These are phyloP conservation scores for Chionomys nivalis DNA, from an alignment of 2,113 vertebrate genomes.

Conservation along the genomic window DNA sequence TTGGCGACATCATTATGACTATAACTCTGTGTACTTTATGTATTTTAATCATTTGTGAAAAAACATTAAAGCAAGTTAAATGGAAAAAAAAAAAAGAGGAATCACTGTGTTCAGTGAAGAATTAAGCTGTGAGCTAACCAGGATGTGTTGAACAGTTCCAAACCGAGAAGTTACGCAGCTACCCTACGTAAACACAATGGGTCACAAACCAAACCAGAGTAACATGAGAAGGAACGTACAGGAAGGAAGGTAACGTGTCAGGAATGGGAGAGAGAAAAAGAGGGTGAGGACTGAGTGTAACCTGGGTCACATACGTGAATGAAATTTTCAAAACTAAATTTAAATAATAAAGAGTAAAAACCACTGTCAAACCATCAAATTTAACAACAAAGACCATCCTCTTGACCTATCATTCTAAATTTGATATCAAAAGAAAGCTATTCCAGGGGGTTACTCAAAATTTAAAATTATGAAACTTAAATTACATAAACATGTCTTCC, in stretches of 20 bases:
- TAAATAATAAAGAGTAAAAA: neutral
- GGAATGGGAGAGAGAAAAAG: too few species aligned
- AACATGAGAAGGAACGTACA: neutral
- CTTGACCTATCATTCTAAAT: neutral
- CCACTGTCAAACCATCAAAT: neutral
- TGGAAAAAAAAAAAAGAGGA: too few species aligned
- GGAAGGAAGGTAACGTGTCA: neutral
- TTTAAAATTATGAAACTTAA: conserved; percentile 30
- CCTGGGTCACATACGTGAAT: neutral
- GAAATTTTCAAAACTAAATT: neutral
- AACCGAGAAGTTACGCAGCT: neutral
- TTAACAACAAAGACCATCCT: neutral
- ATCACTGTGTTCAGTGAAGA: too few species aligned
- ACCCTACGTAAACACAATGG: neutral
- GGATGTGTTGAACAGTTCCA: neutral
- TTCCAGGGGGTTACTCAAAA: neutral
- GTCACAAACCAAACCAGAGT: too few species aligned
- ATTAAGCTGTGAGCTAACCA: neutral
- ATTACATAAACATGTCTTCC: conserved; percentile 10
- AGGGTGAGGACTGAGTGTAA: too few species aligned
- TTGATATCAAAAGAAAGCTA: neutral
- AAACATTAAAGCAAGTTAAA: too few species aligned
- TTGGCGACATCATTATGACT: too few species aligned
- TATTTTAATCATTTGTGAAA: too few species aligned
- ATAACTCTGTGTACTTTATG: too few species aligned